Base-by-base conservation (phyloP, 1,140 invertebrate genomes). In the Drosophila repleta region DNA sequence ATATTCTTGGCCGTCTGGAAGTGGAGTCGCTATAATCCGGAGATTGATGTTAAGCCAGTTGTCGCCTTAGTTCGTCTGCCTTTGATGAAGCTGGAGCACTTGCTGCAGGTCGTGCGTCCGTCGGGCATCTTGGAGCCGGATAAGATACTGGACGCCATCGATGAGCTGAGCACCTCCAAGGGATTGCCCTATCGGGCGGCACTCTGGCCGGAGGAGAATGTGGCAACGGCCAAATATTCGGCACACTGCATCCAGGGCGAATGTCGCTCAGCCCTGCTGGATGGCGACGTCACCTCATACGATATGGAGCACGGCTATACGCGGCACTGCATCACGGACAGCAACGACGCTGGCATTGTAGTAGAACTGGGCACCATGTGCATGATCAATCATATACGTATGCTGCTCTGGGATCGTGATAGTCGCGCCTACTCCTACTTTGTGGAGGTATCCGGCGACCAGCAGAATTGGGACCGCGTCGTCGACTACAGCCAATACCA, bases 391-490 rank as follows among this genome's bases (percentile, higher is more conserved):
- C 96, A 98, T 85, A 94, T 99, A 48, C 95, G 95, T 77, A 95
- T 99, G 94, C 93, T 99, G 49, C 93, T 99, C 0, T 99, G 98
- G 98, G 98, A 99, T 93, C 93, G 95, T 79, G 98, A 99, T 92
- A 94, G 95, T 87, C 95, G 98, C 66, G 98, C 97, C 1, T 99
- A 99, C 93, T 98, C 97, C 0, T 99, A 99, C 92, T 99, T 96
- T 88, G 95, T 99, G 67, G 98, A 99, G 92, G 96, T 99, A 10
- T 99, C 97, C 0, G 97, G 99, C 93, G 97, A 99, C 94, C 96
- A 97, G 92, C 96, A 97, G 92, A 96, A 99, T 92, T 99, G 98
- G 98, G 94, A 97, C 57, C 94, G 95, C 64, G 95, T 99, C 29
- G 94, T 99, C 45, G 98, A 99, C 93, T 96, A 99, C 92, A 96